A percentile compares a stretch with the other conserved stretches of the same genome.
These are phyloP conservation scores for Diarsia brunnea DNA, from an alignment of 2,888 invertebrate species.

Conservation along the genomic window DNA sequence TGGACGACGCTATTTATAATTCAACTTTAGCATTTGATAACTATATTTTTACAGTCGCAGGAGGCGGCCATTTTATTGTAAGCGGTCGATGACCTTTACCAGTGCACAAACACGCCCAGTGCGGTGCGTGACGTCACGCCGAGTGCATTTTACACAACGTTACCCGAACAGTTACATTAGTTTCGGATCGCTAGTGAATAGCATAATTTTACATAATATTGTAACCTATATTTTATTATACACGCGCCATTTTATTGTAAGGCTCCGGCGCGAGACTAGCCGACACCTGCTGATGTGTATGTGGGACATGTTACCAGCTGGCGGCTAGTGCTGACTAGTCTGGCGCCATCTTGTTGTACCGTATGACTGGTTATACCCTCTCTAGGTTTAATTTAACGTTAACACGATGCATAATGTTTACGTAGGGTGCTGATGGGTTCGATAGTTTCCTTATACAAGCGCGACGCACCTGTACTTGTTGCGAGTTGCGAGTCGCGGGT, in stretches of 20 bases:
- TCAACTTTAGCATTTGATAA: conserved; percentile 83
- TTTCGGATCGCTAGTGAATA: conserved; percentile 86
- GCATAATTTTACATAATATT: conserved; percentile 82
- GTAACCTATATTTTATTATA: conserved; percentile 77
- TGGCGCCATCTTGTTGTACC: conserved; percentile 66
- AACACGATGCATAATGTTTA: conserved; percentile 79
- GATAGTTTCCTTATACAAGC: conserved; percentile 68
- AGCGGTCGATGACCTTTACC: conserved; percentile 73
- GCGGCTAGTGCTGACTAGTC: neutral
- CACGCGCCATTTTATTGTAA: conserved; percentile 77
- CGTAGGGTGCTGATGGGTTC: conserved; percentile 78
- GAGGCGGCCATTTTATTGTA: conserved; percentile 75
- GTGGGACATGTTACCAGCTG: conserved; percentile 61
- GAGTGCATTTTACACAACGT: conserved; percentile 81
- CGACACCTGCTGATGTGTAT: conserved; percentile 48
- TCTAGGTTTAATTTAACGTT: conserved; percentile 76
- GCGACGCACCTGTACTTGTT: conserved; percentile 39
- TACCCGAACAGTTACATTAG: conserved; percentile 86
- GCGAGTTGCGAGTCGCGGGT: conserved; percentile 39
- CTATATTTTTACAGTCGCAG: conserved; percentile 70
- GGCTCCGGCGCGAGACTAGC: conserved; percentile 54
- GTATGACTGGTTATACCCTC: conserved; percentile 72
- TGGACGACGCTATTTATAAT: conserved; percentile 82
- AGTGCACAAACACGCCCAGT: conserved; percentile 53
- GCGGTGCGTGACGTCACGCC: conserved; percentile 71